phyloP scores from a whole-genome alignment of 2,888 invertebrate genomes.

The Mayetiola destructor region DNA sequence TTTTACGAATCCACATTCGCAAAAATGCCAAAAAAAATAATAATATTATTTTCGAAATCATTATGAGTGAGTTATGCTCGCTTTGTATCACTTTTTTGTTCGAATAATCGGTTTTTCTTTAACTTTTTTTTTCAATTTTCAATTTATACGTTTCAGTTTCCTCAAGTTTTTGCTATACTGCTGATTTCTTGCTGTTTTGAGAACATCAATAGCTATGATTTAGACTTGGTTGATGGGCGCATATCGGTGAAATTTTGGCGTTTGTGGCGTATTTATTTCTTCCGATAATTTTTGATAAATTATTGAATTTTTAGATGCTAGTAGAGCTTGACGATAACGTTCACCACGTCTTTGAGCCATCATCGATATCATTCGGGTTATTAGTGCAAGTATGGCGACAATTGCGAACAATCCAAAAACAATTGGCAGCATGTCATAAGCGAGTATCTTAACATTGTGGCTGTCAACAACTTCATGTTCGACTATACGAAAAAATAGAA shows the following conservation, averaged over 20 bases:
- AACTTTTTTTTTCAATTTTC: no score
- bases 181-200: no score
- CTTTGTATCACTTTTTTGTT: no score
- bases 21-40: no score
- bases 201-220: conserved; percentile 19
- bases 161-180: no score
- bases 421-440: conserved; percentile 43
- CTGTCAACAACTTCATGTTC: conserved; percentile 22
- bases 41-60: no score
- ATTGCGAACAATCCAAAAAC: conserved; percentile 43
- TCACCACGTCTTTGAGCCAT: conserved; percentile 38
- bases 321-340: conserved; percentile 35
- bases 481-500: conserved; percentile 5
- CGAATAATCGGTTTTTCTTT: no score
- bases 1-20: no score
- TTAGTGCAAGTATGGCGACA: conserved; percentile 39
- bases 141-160: no score
- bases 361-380: conserved; percentile 39
- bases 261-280: conserved; percentile 51
- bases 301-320: conserved; percentile 38
- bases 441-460: conserved; percentile 35
- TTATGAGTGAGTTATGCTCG: no score
- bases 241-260: conserved; percentile 53
- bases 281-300: conserved; percentile 68
- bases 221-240: conserved; percentile 41